Base-by-base conservation (phyloP, 2,797 vertebrate species). In the Pangasius krempfi region DNA sequence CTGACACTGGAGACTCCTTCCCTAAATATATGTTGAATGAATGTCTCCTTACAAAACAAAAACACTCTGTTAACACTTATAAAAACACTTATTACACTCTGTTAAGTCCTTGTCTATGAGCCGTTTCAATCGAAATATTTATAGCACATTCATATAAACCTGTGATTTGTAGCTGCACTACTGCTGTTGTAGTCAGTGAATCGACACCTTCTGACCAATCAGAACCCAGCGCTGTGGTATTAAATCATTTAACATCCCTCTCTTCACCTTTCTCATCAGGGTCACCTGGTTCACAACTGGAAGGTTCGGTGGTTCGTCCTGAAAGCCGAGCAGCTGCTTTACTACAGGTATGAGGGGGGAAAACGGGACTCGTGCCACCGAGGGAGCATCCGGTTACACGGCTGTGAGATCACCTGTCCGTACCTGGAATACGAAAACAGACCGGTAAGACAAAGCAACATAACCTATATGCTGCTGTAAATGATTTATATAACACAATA, bases 241-340 rank as follows among this genome's bases (percentile, higher is more conserved):
- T 22, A 33, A 25, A 44, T 68, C 78, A 5, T 68, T 75, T 83
- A 68, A 64, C 16, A 37, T 40, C 68, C 64, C 37, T 0, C 5
- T 33, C 64, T 87, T 93, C 90, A 54, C 88, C 70, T 85, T 90
- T 30, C 87, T 85, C 79, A 70, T 0, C 89, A 99, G 98, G 98
- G 98, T 44, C 98, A 99, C 20, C 44, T 99, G 10, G 97, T 99
- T 84, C 97, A 96, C 78, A 99, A 98, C 94, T 99, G 98, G 98
- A 99, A 99, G 94, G 96, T 95, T 0, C 97, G 98, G 6, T 99
- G 98, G 98, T 99, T 99, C 5, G 95, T 97, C 85, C 91, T 99
- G 87, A 95, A 92, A 88, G 95, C 97, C 64, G 97, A 99, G 91
- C 97, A 96, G 30, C 93, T 99, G 91, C 93, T 97, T 22, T 99